Evolutionary conservation across 2,888 invertebrate genomes (phyloP).

Genomic region (Melipona beecheii): DNA sequence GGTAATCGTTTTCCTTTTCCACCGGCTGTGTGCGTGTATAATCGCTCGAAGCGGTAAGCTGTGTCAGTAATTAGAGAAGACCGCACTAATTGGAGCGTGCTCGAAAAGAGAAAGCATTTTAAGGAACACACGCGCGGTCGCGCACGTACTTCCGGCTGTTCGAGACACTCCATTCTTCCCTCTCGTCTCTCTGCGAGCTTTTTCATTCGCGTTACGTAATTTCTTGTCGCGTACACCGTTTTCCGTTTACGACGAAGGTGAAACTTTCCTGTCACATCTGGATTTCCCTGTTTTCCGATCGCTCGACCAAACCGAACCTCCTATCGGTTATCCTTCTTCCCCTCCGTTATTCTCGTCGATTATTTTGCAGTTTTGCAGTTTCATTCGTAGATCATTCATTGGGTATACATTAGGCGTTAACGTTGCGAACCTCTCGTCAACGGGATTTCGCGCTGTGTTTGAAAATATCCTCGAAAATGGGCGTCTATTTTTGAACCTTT

Average conservation of each 20-base stretch:
- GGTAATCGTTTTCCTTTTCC: slow-evolving; percentile 49
- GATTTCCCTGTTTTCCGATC: background rate
- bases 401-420: too few relatives aligned
- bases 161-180: slow-evolving; percentile 6
- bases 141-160: slow-evolving; percentile 61
- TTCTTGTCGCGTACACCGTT: background rate
- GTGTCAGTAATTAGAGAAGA: slow-evolving; percentile 66
- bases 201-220: background rate
- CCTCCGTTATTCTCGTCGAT: background rate
- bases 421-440: background rate
- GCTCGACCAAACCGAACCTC: background rate
- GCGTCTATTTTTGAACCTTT: background rate
- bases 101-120: slow-evolving; percentile 70
- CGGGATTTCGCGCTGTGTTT: background rate
- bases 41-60: slow-evolving; percentile 45
- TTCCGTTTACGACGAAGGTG: background rate
- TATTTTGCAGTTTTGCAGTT: background rate
- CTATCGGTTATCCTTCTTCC: background rate
- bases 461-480: too few relatives aligned
- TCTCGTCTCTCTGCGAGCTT: background rate
- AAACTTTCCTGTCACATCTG: background rate
- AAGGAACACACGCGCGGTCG: slow-evolving; percentile 49
- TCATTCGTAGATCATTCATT: too few relatives aligned
- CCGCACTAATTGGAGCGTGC: slow-evolving; percentile 67
- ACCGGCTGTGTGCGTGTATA: slow-evolving; percentile 10